Percentiles rank a stretch among this genome's conserved stretches.
phyloP scores from a whole-genome alignment of 2,113 vertebrate genomes.

The Daubentonia madagascariensis region DNA sequence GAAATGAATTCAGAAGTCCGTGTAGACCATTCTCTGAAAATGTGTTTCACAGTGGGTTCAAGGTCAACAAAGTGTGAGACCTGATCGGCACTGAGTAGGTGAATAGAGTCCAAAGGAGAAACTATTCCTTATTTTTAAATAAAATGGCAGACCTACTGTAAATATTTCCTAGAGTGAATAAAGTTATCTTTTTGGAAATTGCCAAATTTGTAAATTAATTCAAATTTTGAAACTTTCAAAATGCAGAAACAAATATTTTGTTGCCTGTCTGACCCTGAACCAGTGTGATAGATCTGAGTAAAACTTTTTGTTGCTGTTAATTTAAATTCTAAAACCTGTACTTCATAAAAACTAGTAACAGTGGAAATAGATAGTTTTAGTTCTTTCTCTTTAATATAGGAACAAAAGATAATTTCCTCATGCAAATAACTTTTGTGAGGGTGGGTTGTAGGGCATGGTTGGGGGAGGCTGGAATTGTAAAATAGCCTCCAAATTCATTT shows the following conservation, averaged over 20 bases:
- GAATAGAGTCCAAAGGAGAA: not conserved
- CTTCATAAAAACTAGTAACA: not conserved
- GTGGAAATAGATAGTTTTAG: not conserved
- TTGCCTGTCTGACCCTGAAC: not conserved
- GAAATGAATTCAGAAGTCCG: not conserved
- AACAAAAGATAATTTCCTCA: not conserved
- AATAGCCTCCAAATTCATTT: conserved; percentile 32
- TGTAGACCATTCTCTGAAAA: not conserved
- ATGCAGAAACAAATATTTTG: not conserved
- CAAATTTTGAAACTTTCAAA: not conserved
- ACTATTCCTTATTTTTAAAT: not conserved
- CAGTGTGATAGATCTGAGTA: not conserved
- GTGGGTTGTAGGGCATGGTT: not conserved
- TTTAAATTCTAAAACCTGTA: conserved; percentile 6
- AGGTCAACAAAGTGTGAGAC: not conserved
- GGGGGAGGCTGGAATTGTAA: not conserved
- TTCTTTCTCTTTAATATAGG: not conserved
- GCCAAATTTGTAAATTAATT: conserved; percentile 9
- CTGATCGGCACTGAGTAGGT: not conserved
- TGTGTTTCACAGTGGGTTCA: not conserved
- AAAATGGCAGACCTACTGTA: not conserved
- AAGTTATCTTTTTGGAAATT: not conserved
- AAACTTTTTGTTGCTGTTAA: not conserved
- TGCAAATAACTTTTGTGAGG: not conserved
- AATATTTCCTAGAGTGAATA: not conserved